Evolutionary conservation across 2,113 vertebrate species (phyloP).

Genomic region (Cyprinodon variegatus): DNA sequence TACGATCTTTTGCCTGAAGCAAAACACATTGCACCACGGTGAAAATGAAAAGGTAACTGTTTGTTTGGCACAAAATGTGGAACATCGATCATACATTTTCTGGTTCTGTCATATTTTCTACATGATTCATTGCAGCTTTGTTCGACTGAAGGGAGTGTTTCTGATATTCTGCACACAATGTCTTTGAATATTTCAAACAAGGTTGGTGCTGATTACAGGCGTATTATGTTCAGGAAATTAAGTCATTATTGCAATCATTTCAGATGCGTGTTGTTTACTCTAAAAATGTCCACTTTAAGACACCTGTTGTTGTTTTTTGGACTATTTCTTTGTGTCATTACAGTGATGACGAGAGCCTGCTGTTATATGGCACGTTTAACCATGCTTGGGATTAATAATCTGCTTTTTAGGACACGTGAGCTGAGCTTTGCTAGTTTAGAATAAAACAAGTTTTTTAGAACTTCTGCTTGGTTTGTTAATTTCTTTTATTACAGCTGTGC

Average conservation of each 20-base stretch:
- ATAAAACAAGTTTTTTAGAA: neutral
- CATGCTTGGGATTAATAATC: neutral
- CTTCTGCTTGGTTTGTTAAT: too few relatives aligned
- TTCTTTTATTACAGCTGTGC: too few relatives aligned
- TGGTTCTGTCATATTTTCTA: constrained; percentile 20
- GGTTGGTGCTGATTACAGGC: neutral
- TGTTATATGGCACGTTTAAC: neutral
- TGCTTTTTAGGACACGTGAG: neutral
- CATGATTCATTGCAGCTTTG: constrained; percentile 13
- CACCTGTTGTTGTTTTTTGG: neutral
- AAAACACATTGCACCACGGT: constrained; percentile 15
- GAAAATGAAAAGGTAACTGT: constrained; percentile 21
- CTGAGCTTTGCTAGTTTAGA: neutral
- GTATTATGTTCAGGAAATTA: neutral
- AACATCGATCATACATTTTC: constrained; percentile 37
- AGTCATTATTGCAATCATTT: neutral
- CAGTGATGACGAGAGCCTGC: neutral
- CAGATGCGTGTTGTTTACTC: neutral
- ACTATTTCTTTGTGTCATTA: too few relatives aligned
- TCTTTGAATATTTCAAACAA: neutral
- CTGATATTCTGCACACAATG: neutral
- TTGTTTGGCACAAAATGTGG: constrained; percentile 38
- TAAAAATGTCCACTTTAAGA: neutral
- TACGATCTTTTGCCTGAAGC: constrained; percentile 19
- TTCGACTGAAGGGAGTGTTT: constrained; percentile 15